Evolutionary conservation across 2,888 invertebrate species (phyloP), one percentile per base, ranked within the genome.

Genomic region (Parascotia fuliginaria): DNA sequence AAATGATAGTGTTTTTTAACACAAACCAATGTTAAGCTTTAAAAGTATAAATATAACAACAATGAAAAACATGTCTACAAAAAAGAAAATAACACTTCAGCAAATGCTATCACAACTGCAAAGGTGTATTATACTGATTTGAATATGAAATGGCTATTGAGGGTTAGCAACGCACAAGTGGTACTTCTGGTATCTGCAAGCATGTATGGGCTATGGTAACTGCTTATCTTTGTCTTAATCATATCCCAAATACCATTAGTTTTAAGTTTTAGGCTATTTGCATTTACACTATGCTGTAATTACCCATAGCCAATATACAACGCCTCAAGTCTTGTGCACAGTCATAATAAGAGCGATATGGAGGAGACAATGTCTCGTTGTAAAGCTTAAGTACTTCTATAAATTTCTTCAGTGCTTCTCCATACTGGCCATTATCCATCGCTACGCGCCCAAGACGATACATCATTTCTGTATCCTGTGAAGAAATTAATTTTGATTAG

Each of bases 331-430:
- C 94, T 79, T 96, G 95, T 52, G 96, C 95, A 73, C 95, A 96
- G 39, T 96, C 89, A 69, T 96, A 95, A 78, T 95, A 96, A 60
- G 96, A 96, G 53, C 92, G 93, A 66, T 96, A 96, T 0, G 97
- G 97, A 5, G 96, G 94, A 1, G 93, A 93, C 33, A 97, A 81
- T 1, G 94, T 95, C 33, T 93, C 93, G 51, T 95, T 94, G 73
- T 96, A 93, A 9, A 96, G 87, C 57, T 94, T 94, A 32, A 96
- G 81, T 12, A 95, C 93, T 73, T 95, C 93, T 29, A 94, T 84
- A 54, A 95, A 95, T 64, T 94, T 94, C 65, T 93, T 92, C 29
- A 95, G 85, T 1, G 96, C 95, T 64, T 94, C 93, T 12, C 93
- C 87, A 50, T 93, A 93, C 24, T 95, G 93, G 0, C 94, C 95